Base-by-base conservation (phyloP, 2,888 invertebrate species). In the Brachycybe producta region DNA sequence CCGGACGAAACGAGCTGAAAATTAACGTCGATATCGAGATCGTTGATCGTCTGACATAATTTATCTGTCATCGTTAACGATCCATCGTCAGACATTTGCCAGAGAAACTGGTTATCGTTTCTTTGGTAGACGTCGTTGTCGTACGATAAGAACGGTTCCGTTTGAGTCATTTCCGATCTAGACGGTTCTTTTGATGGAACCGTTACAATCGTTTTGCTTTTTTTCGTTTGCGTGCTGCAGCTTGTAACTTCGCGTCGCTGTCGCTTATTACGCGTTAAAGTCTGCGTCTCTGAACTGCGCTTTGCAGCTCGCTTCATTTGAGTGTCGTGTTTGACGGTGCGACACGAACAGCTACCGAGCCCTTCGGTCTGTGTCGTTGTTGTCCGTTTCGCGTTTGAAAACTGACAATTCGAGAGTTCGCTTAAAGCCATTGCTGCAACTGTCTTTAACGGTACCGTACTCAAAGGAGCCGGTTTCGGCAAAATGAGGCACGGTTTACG, bases 371-470 rank as follows among this genome's bases (percentile, higher is more conserved):
- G 43, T 0, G n/a, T n/a, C n/a, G n/a, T n/a, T n/a, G n/a, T n/a
- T n/a, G n/a, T n/a, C n/a, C n/a, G n/a, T n/a, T n/a, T n/a, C n/a
- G n/a, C n/a, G n/a, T n/a, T n/a, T n/a, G n/a, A n/a, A n/a, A n/a
- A n/a, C n/a, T n/a, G n/a, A n/a, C n/a, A n/a, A 8, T 26, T 11
- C 11, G 43, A 27, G 2, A 43, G 30, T 17, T 43, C 43, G 19
- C 43, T 43, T n/a, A 43, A 28, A 2, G 43, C 43, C 43, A 43
- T 30, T 11, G 43, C 43, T 1, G 43, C 43, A n/a, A 43, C 28
- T n/a, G 43, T 28, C 19, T 43, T 28, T n/a, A 28, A 26, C 3
- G 43, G 17, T 5, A 43, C 23, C n/a, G 27, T n/a, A 28, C 32
- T 23, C 5, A 43, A 32, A 5, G 43, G 43, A 5, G 30, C 43